A percentile compares a stretch with the other conserved stretches of the same genome.
Evolutionary conservation across 2,113 vertebrate genomes (phyloP).

Genomic region (Perca flavescens): DNA sequence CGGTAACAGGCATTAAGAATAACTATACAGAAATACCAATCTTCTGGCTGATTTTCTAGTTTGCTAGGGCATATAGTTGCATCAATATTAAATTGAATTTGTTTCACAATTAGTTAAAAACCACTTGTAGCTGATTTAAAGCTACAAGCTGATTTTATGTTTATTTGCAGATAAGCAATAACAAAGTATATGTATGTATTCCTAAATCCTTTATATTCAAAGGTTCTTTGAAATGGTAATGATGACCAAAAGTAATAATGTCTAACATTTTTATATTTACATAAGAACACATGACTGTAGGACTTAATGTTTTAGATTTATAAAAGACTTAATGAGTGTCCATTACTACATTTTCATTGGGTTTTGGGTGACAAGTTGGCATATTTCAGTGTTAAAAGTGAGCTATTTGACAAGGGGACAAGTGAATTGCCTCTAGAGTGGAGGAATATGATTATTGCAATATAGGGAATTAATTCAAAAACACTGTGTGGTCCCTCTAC

Average conservation of each 20-base stretch:
- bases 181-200: not conserved
- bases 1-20: too few species aligned
- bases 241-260: not conserved
- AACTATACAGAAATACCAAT: too few species aligned
- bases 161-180: not conserved
- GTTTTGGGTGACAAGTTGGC: not conserved
- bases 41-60: too few species aligned
- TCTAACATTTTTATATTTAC: not conserved
- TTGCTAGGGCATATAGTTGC: too few species aligned
- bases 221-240: not conserved
- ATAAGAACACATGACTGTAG: not conserved
- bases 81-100: too few species aligned
- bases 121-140: not conserved
- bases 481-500: constrained; percentile 52
- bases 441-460: constrained; percentile 38
- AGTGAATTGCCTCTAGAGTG: constrained; percentile 28
- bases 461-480: constrained; percentile 54
- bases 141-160: too few species aligned
- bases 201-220: not conserved
- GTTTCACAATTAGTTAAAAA: too few species aligned
- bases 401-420: constrained; percentile 31
- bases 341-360: constrained; percentile 14
- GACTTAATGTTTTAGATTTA: constrained; percentile 1
- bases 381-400: constrained; percentile 35
- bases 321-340: not conserved